Evolutionary conservation across 2,113 vertebrate genomes (phyloP), one percentile per base, ranked within the genome.

Genomic region (Gallinago undulata): DNA sequence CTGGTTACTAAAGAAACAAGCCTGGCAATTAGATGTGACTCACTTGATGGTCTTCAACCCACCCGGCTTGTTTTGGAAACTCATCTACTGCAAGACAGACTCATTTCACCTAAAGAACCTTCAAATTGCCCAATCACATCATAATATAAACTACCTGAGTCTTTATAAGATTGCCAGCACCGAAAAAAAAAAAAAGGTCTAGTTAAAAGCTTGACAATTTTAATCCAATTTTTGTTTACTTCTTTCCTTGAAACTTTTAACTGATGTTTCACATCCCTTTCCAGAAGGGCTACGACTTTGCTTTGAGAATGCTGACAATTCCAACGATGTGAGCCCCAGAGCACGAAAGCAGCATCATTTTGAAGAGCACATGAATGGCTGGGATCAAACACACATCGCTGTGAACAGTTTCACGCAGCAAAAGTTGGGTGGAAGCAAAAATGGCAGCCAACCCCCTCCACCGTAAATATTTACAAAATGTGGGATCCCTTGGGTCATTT

Each of bases 241-340:
- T 86, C 86, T 89, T 67, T 74, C 53, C 56, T 97, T 96, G 93
- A 55, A 96, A 93, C 55, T 97, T 97, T 63, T 62, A 94, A 89
- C 37, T 81, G 77, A 94, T 33, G 51, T 93, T 97, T 94, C 63
- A 64, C 83, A 90, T 94, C 1, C 73, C 94, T 96, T 97, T 89
- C 88, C 90, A 89, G 87, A 96, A 96, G 84, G 30, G 41, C 62
- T 84, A 76, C 16, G 50, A 89, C 74, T 97, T 96, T 97, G 90
- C 95, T 92, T 94, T 96, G 89, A 96, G 77, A 95, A 96, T 74
- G 84, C 41, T n/a, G 69, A 94, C 57, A 97, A 66, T 89, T 97
- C 66, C 95, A 97, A 94, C 57, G 95, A 90, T 37, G 53, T 7
- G 55, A 97, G 93, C 45, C 84, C 77, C 73, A 94, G 63, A 91